Percentiles rank a stretch among this genome's conserved stretches.
phyloP scores from a whole-genome alignment of 23 tunicate genomes.

The Styela plicata region DNA sequence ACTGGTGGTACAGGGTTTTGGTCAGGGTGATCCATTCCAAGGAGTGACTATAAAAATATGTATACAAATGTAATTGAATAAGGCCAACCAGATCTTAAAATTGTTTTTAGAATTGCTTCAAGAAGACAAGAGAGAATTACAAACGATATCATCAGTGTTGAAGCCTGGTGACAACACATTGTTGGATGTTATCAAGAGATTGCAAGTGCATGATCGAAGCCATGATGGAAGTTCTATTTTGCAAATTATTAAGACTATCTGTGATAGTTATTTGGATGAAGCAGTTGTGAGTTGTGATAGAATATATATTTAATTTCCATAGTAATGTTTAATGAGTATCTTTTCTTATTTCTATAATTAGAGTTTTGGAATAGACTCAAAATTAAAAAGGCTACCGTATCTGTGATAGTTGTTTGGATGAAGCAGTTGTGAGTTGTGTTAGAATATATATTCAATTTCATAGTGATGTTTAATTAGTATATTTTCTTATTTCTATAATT shows the following conservation, averaged over 20 bases:
- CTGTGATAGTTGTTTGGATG: slow-evolving; percentile 55
- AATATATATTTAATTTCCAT: not conserved
- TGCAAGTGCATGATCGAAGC: slow-evolving; percentile 25
- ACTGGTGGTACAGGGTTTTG: no score
- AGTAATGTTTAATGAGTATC: not conserved
- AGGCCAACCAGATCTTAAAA: no score
- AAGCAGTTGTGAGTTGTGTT: slow-evolving; percentile 57
- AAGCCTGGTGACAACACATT: slow-evolving; percentile 8
- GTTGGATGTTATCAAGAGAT: slow-evolving; percentile 35
- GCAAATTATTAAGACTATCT: slow-evolving; percentile 48
- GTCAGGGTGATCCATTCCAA: no score
- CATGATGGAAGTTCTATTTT: slow-evolving; percentile 9
- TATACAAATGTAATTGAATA: no score
- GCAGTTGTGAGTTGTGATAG: slow-evolving; percentile 50
- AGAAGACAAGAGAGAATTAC: not conserved
- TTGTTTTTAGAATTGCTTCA: not conserved
- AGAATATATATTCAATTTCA: not conserved
- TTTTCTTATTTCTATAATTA: no score
- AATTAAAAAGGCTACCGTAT: no score
- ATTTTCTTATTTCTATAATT: no score
- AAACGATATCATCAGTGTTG: not conserved
- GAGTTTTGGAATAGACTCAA: no score
- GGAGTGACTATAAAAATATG: no score
- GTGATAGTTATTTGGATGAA: slow-evolving; percentile 57
- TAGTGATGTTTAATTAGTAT: not conserved